A percentile compares a stretch with the other conserved stretches of the same genome.
Conservation (phyloP, 2,113 vertebrate species). For the Saimiri boliviensis region DNA sequence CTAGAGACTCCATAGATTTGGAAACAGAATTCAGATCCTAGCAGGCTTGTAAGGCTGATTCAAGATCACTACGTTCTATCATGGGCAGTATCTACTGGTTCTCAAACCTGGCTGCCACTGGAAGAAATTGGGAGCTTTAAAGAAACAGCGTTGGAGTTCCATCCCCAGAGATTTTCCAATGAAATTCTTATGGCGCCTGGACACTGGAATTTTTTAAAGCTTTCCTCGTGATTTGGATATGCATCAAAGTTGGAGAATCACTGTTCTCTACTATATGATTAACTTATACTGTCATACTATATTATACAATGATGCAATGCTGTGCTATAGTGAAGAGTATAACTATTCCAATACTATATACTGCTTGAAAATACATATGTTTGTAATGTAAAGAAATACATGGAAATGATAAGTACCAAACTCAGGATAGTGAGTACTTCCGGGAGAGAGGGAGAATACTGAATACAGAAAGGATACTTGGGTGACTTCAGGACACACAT, state of each 20-base stretch:
- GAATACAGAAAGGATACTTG: neutral
- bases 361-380: neutral
- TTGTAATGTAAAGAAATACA: neutral
- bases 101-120: neutral
- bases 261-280: neutral
- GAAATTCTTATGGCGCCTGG: neutral
- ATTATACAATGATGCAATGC: no score
- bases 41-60: neutral
- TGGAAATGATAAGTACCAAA: neutral
- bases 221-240: neutral
- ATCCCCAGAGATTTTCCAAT: neutral
- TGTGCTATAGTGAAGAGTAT: neutral
- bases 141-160: neutral
- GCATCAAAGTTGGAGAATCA: neutral
- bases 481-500: neutral
- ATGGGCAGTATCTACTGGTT: neutral
- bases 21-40: neutral
- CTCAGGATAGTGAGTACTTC: neutral
- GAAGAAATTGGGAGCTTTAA: neutral
- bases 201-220: neutral
- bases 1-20: neutral
- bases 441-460: neutral
- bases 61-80: rapidly evolving
- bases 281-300: no score
- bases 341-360: neutral